These are phyloP conservation scores for Drosophila rufa DNA, from an alignment of 1,140 invertebrate genomes.

Conservation along the genomic window DNA sequence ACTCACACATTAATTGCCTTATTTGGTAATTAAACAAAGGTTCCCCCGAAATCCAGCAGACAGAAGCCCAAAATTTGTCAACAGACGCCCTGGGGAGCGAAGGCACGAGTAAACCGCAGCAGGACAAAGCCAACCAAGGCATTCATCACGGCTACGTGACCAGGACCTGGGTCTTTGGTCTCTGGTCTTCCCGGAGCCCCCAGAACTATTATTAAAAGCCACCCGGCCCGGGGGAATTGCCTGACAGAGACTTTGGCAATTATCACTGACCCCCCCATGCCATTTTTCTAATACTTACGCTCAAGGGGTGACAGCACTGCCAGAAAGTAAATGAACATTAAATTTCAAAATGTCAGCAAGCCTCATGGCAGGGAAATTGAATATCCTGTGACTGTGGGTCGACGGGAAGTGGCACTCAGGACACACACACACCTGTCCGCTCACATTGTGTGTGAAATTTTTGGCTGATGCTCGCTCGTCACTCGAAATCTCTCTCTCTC, in stretches of 20 bases:
- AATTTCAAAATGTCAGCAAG: conserved; percentile 45
- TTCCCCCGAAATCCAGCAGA: conserved; percentile 25
- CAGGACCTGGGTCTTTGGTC: conserved; percentile 3
- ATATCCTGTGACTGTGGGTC: conserved; percentile 55
- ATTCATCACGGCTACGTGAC: conserved; percentile 73
- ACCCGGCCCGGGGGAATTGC: conserved; percentile 25
- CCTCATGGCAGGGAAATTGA: conserved; percentile 55
- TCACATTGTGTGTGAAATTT: conserved; percentile 9
- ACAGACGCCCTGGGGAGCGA: conserved; percentile 31
- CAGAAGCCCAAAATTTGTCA: conserved; percentile 60
- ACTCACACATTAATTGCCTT: conserved; percentile 57
- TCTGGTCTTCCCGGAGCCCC: background rate
- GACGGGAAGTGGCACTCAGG: conserved; percentile 2
- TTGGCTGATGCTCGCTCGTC: background rate
- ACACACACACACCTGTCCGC: conserved; percentile 19
- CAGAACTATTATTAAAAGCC: conserved; percentile 54
- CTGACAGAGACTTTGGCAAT: conserved; percentile 47
- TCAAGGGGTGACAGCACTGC: conserved; percentile 27
- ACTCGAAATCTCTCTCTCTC: background rate
- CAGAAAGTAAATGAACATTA: conserved; percentile 51
- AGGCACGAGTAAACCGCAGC: conserved; percentile 1
- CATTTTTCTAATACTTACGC: conserved; percentile 10
- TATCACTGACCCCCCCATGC: conserved; percentile 31
- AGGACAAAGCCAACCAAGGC: conserved; percentile 4
- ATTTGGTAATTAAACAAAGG: conserved; percentile 74